Percentiles rank a stretch among this genome's conserved stretches.
These are phyloP conservation scores for Melikaiella ostensackeni DNA, from an alignment of 2,888 invertebrate genomes.

Conservation along the genomic window DNA sequence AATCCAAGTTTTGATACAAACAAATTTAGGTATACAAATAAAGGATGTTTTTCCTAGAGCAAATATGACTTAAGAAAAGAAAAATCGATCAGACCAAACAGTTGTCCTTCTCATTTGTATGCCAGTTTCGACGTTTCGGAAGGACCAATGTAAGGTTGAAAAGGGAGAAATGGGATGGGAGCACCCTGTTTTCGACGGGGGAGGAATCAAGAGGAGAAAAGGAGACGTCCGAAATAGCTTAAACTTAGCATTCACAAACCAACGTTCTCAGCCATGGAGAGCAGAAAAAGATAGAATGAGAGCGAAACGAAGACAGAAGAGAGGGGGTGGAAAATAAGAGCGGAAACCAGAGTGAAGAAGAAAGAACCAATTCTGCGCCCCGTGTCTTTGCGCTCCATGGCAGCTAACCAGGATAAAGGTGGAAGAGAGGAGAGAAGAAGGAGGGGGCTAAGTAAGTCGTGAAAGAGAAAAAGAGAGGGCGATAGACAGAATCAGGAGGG, in stretches of 20 bases:
- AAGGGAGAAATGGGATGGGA: conserved; percentile 56
- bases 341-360: conserved; percentile 46
- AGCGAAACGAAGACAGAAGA: conserved; percentile 36
- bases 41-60: too few species aligned
- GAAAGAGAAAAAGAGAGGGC: conserved; percentile 45
- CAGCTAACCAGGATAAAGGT: conserved; percentile 64
- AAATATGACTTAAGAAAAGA: not conserved
- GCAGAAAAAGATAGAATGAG: conserved; percentile 43
- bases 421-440: conserved; percentile 46
- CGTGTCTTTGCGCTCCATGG: conserved; percentile 60
- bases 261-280: conserved; percentile 60
- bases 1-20: not conserved
- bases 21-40: too few species aligned
- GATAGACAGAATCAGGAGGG: conserved; percentile 44
- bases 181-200: conserved; percentile 52
- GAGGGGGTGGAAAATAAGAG: conserved; percentile 41
- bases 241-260: conserved; percentile 73
- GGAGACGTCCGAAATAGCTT: conserved; percentile 63
- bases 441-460: conserved; percentile 24
- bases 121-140: conserved; percentile 64
- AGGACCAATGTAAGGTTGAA: conserved; percentile 57
- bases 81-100: not conserved
- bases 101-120: conserved; percentile 66
- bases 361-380: conserved; percentile 63
- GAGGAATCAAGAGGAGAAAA: conserved; percentile 47